phyloP scores from a whole-genome alignment of 2,797 vertebrate genomes.

The Oreonectes daqikongensis region DNA sequence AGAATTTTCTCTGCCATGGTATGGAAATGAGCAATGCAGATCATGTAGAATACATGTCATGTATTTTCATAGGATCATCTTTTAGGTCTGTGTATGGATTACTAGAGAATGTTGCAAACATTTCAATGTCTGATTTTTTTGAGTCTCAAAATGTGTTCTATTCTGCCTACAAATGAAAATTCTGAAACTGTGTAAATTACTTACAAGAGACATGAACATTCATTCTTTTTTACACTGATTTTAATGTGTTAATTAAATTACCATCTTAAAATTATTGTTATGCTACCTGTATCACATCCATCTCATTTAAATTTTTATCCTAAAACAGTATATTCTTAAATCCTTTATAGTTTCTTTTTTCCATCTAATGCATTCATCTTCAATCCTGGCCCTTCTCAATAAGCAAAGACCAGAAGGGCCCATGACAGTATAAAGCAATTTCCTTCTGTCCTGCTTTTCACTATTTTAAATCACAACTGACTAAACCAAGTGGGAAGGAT shows the following conservation, averaged over 20 bases:
- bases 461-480: conserved; percentile 37
- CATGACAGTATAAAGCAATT: conserved; percentile 32
- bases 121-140: too few species aligned
- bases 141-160: too few species aligned
- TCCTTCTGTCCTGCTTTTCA: conserved; percentile 32
- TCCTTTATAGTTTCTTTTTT: neutral
- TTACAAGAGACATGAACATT: neutral
- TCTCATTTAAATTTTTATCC: neutral
- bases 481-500: conserved; percentile 25
- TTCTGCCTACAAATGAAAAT: too few species aligned
- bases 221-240: too few species aligned
- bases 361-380: conserved; percentile 40
- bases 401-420: conserved; percentile 13
- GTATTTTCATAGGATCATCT: neutral
- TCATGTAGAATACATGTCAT: neutral
- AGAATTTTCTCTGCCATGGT: neutral
- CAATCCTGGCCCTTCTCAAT: conserved; percentile 37
- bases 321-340: neutral
- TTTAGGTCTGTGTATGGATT: neutral
- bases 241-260: neutral
- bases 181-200: neutral
- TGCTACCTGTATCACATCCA: too few species aligned
- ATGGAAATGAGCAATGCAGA: neutral
- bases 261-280: neutral
- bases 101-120: too few species aligned